Evolutionary conservation across 2,113 vertebrate species (phyloP).

Genomic region (Podocnemis expansa): DNA sequence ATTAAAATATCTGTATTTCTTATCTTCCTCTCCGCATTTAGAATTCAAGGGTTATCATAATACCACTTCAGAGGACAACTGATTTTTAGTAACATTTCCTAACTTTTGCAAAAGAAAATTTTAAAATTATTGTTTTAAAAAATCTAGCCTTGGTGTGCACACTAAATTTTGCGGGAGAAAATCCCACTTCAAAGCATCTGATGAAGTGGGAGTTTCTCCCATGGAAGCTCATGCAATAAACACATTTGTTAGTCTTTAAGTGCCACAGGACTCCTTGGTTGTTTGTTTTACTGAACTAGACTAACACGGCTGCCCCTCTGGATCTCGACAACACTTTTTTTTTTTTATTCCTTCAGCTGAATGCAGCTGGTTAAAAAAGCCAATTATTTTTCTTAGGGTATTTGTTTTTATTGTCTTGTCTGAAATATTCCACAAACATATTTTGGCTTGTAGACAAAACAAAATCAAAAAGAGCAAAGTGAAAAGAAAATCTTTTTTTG

Average conservation of each 20-base stretch:
- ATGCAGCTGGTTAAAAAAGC: neutral
- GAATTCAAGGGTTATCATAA: constrained; percentile 7
- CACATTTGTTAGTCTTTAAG: no score
- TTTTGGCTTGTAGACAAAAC: neutral
- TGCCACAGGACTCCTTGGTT: no score
- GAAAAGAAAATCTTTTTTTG: neutral
- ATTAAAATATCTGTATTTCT: constrained; percentile 55
- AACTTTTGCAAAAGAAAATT: constrained; percentile 20
- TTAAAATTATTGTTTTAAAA: neutral
- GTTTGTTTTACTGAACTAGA: no score
- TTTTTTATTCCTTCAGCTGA: neutral
- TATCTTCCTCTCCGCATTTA: constrained; percentile 44
- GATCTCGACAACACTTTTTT: neutral
- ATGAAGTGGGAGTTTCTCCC: no score
- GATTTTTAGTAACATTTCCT: constrained; percentile 20
- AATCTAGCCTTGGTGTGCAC: no score
- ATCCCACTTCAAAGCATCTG: no score
- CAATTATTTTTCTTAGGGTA: neutral
- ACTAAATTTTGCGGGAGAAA: no score
- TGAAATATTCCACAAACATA: neutral
- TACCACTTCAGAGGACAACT: constrained; percentile 45
- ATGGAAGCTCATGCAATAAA: no score
- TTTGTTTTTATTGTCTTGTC: neutral
- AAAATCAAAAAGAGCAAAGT: neutral
- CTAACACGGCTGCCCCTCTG: no score